Evolutionary conservation across 2,797 vertebrate species (phyloP), one percentile per base, ranked within the genome.

Genomic region (Apogon hyalosoma): DNA sequence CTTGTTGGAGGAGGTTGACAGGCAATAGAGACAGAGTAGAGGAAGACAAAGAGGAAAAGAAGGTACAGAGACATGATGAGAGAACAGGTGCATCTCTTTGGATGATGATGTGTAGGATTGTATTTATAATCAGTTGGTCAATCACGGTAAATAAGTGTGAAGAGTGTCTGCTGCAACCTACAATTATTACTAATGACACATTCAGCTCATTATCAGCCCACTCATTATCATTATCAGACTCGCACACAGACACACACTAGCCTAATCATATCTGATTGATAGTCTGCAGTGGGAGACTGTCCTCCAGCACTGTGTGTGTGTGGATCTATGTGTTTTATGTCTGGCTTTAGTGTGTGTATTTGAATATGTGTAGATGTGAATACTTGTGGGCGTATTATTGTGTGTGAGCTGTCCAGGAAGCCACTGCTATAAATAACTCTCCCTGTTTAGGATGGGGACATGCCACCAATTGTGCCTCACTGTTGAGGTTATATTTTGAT

Each of bases 101-200:
- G 38, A 52, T 64, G 38, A 45, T 62, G 33, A 45, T 62, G 50
- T 43, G 68, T 52, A 4, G 41, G 63, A 42, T 81, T 73, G 80
- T 82, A 69, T 85, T 80, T 58, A 53, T 83, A 82, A 86, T 86
- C 71, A 85, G 69, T 73, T 56, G 58, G 67, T 81, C 77, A 70
- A 65, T 91, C 69, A 66, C n/a, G 39, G 56, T 81, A 79, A 89
- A 86, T 84, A 71, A 76, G 69, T 65, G 41, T 58, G 64, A 77
- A 80, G 69, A 75, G 79, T 61, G 57, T 82, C 72, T 72, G 68
- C 64, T 68, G 70, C 68, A 84, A 73, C 78, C 76, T 65, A 67
- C 80, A 89, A 85, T 90, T 88, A 87, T 73, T 62, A 53, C 75
- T 88, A 87, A 89, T 80, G 81, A 86, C 73, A 74, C 77, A 83